These are phyloP conservation scores for Pheosia tremula DNA, from an alignment of 2,888 invertebrate genomes.

Conservation along the genomic window DNA sequence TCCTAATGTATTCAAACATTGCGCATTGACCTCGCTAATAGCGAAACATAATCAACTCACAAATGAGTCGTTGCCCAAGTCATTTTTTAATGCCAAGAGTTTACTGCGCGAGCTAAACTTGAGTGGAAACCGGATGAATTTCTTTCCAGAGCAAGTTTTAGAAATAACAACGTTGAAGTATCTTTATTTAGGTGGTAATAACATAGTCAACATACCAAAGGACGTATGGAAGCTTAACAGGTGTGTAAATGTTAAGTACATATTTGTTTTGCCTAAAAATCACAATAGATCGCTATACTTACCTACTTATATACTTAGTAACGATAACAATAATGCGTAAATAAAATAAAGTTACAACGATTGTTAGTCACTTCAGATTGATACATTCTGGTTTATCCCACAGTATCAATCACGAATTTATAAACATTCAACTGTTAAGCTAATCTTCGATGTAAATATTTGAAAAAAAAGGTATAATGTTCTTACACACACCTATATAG, in stretches of 20 bases:
- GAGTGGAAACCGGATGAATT: slow-evolving; percentile 94
- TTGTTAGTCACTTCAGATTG: too few species aligned
- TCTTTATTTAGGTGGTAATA: slow-evolving; percentile 96
- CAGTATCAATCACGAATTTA: not conserved
- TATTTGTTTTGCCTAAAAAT: not conserved
- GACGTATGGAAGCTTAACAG: slow-evolving; percentile 86
- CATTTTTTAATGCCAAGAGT: slow-evolving; percentile 86
- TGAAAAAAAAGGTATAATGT: not conserved
- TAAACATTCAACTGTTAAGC: slow-evolving; percentile 1
- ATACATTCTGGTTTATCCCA: not conserved
- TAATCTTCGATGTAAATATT: slow-evolving; percentile 2
- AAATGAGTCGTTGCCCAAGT: slow-evolving; percentile 94
- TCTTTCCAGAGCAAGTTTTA: slow-evolving; percentile 94
- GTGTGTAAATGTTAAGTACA: slow-evolving; percentile 45
- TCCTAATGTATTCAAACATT: slow-evolving; percentile 90
- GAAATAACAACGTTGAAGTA: slow-evolving; percentile 91
- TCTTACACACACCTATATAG: not conserved
- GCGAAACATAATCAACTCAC: slow-evolving; percentile 95
- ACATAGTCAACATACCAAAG: slow-evolving; percentile 90
- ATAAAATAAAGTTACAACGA: too few species aligned
- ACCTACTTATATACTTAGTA: not conserved
- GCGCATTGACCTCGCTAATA: slow-evolving; percentile 91
- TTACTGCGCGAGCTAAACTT: slow-evolving; percentile 94
- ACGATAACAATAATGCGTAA: too few species aligned
- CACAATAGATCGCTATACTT: not conserved